Evolutionary conservation across 2,797 vertebrate genomes (phyloP).

Genomic region (Peromyscus nudipes): DNA sequence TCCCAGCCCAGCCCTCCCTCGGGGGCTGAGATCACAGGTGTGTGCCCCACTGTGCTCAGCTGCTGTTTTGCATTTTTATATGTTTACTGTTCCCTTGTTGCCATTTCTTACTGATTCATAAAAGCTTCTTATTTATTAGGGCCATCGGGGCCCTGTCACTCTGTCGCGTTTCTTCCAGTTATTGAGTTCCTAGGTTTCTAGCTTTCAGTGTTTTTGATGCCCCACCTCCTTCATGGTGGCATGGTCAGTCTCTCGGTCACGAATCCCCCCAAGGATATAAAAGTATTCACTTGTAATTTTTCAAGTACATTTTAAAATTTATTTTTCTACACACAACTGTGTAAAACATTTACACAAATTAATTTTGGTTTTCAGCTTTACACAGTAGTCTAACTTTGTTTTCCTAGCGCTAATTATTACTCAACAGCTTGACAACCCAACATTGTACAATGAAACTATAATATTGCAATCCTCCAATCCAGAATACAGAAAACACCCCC

Average conservation of each 20-base stretch:
- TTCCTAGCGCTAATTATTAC: background rate
- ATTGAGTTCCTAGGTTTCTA: background rate
- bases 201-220: background rate
- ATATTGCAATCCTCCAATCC: background rate
- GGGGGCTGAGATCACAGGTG: background rate
- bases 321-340: conserved; percentile 25
- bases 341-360: conserved; percentile 1
- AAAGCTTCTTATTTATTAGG: background rate
- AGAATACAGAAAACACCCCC: background rate
- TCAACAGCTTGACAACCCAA: background rate
- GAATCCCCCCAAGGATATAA: background rate
- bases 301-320: conserved; percentile 49
- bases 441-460: background rate
- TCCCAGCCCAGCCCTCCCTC: background rate
- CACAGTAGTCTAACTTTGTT: background rate
- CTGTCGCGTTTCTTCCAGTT: background rate
- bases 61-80: background rate
- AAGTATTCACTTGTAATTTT: conserved; percentile 10
- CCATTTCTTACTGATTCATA: background rate
- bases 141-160: background rate
- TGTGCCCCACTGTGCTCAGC: background rate
- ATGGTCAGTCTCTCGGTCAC: background rate
- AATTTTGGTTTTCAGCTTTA: background rate
- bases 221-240: background rate
- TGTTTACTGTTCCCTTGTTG: background rate